A percentile compares a stretch with the other conserved stretches of the same genome.
These are phyloP conservation scores for Sorex fumeus DNA, from an alignment of 2,113 vertebrate species.

Conservation along the genomic window DNA sequence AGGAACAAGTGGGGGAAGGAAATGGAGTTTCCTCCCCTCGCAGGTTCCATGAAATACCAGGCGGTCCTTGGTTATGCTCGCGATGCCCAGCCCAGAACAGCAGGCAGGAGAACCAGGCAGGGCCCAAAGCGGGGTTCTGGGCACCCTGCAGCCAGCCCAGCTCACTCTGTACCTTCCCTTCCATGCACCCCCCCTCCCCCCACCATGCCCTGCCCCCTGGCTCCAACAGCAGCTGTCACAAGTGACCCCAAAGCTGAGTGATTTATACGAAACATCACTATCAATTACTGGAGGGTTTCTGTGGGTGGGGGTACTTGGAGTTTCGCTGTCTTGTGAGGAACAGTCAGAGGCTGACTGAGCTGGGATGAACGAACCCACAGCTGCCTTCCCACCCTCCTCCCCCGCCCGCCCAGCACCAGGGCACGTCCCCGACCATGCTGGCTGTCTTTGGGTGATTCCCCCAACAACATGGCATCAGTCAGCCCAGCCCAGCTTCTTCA, in stretches of 20 bases:
- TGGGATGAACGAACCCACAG: not conserved
- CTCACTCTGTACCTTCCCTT: not conserved
- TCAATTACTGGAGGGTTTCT: not conserved
- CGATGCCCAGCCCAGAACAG: not conserved
- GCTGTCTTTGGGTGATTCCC: not conserved
- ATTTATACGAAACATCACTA: not conserved
- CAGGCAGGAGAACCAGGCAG: not conserved
- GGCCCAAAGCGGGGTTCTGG: not conserved
- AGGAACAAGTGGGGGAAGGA: not conserved
- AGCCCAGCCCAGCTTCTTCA: not conserved
- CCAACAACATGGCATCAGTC: not conserved
- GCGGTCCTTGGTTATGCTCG: rapidly evolving
- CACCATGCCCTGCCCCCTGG: not conserved
- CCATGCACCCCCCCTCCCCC: not conserved
- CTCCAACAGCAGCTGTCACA: not conserved
- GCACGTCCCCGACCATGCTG: rapidly evolving
- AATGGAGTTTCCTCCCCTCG: too few species aligned
- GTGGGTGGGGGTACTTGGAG: not conserved
- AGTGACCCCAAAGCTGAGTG: not conserved
- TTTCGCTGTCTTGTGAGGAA: not conserved
- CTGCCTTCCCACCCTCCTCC: too few species aligned
- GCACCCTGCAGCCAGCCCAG: not conserved
- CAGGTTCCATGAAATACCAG: not conserved
- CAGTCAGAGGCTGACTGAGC: not conserved
- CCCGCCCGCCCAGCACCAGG: not conserved